A percentile compares a stretch with the other conserved stretches of the same genome.
Evolutionary conservation across 2,888 invertebrate species (phyloP).

Genomic region (Mamestra brassicae): DNA sequence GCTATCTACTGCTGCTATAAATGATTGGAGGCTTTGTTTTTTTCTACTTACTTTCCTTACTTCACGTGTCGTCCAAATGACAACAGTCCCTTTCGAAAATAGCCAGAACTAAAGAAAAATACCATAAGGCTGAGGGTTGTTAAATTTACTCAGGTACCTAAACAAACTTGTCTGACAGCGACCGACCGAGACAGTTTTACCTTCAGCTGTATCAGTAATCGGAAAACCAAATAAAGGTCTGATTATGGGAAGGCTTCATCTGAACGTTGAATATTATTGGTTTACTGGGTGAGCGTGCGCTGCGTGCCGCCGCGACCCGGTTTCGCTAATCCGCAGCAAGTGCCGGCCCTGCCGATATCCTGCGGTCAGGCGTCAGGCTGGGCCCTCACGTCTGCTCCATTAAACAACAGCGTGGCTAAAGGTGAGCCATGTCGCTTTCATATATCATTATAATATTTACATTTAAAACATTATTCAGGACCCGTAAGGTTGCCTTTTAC

Average conservation of each 20-base stretch:
- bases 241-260: not conserved
- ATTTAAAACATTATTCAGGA: constrained; percentile 19
- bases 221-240: not conserved
- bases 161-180: not conserved
- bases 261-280: constrained; percentile 37
- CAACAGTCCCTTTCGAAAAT: not conserved
- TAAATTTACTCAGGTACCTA: no score
- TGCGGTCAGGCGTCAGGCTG: constrained; percentile 60
- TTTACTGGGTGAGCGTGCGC: constrained; percentile 51
- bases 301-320: constrained; percentile 76
- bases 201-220: not conserved
- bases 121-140: not conserved
- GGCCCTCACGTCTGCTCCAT: constrained; percentile 64
- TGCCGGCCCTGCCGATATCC: constrained; percentile 73
- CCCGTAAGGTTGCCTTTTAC: not conserved
- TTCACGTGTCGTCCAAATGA: not conserved
- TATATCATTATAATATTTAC: constrained; percentile 24
- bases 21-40: not conserved
- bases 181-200: not conserved
- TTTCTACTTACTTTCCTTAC: not conserved
- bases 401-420: constrained; percentile 68
- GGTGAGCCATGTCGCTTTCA: constrained; percentile 45
- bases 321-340: constrained; percentile 78
- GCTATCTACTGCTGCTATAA: not conserved
- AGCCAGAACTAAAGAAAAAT: no score